Conservation (phyloP, 2,888 invertebrate genomes). For the Oscheius sp. region DNA sequence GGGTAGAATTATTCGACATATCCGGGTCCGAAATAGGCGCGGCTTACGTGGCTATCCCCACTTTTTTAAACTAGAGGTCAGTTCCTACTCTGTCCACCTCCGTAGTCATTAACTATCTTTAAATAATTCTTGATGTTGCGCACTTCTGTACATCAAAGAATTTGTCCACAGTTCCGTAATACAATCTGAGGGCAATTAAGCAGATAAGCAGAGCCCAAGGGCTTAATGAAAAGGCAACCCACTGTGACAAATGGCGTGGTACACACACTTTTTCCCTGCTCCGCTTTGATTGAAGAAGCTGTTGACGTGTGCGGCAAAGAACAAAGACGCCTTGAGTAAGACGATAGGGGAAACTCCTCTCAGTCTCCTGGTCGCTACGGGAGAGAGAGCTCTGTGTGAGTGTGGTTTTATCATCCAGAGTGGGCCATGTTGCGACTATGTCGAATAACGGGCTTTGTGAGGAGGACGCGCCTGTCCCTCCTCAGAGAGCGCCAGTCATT, state of each 20-base stretch:
- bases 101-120: no score
- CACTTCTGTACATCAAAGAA: no score
- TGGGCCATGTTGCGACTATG: neutral
- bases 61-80: no score
- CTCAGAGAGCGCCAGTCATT: conserved; percentile 23
- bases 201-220: neutral
- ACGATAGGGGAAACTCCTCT: conserved; percentile 3
- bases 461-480: conserved; percentile 30
- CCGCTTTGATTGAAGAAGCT: neutral
- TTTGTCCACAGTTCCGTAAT: no score
- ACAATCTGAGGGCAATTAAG: no score
- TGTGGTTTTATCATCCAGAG: neutral
- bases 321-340: conserved; percentile 17
- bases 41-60: no score
- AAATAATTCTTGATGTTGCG: no score
- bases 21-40: no score
- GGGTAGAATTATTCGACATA: no score
- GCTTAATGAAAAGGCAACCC: conserved; percentile 5
- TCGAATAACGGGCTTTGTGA: no score
- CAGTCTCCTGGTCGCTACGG: neutral
- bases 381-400: neutral
- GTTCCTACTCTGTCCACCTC: no score
- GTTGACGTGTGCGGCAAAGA: conserved; percentile 26
- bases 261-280: conserved; percentile 1
- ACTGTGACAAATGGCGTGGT: conserved; percentile 4